phyloP scores from a whole-genome alignment of 1,140 invertebrate genomes.

The Drosophila kikkawai region DNA sequence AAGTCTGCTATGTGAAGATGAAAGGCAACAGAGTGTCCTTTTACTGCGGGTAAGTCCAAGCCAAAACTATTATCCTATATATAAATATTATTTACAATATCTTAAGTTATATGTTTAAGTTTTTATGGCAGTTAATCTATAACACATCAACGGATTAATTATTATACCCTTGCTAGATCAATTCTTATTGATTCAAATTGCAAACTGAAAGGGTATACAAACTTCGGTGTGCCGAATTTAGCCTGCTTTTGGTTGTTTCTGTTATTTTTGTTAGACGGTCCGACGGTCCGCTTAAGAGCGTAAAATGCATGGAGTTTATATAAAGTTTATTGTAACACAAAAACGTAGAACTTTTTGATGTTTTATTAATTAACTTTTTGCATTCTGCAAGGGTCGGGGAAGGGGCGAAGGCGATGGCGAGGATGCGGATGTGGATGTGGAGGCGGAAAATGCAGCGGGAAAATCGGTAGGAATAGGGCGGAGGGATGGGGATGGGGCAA shows the following conservation, averaged over 20 bases:
- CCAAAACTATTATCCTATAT: no score
- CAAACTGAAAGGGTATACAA: no score
- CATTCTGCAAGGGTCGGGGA: constrained; percentile 48
- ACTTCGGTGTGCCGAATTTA: no score
- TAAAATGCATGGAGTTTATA: constrained; percentile 82
- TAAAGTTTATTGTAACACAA: constrained; percentile 80
- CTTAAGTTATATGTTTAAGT: no score
- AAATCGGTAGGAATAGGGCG: not conserved
- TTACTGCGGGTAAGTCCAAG: no score
- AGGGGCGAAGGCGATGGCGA: not conserved
- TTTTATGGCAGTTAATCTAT: no score
- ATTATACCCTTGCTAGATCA: no score
- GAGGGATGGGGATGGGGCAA: not conserved
- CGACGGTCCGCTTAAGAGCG: constrained; percentile 63
- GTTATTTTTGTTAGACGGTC: constrained; percentile 22
- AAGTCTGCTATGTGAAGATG: no score
- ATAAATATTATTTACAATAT: no score
- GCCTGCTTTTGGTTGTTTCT: not conserved
- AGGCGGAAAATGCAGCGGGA: constrained; percentile 3
- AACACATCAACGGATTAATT: no score
- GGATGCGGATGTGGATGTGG: not conserved
- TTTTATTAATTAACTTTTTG: constrained; percentile 84
- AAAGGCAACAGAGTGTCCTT: no score
- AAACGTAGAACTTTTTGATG: constrained; percentile 81
- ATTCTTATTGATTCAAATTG: no score